Evolutionary conservation across 2,888 invertebrate species (phyloP).

Genomic region (Amorpha juglandis): DNA sequence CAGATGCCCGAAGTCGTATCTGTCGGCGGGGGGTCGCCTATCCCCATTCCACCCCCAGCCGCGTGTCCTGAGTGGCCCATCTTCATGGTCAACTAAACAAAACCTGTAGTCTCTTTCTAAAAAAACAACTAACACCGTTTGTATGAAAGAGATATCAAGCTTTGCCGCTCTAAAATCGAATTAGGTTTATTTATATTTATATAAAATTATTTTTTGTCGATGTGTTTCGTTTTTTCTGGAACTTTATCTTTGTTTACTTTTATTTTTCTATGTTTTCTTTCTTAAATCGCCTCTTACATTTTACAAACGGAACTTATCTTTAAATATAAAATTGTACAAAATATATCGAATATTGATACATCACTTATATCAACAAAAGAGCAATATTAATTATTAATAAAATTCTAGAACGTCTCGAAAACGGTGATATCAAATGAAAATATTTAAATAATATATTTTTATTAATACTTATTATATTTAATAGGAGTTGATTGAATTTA

Average conservation of each 20-base stretch:
- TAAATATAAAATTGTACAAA: constrained; percentile 7
- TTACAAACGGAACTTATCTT: neutral
- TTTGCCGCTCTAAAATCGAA: neutral
- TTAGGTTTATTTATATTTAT: neutral
- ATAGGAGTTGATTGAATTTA: constrained; percentile 18
- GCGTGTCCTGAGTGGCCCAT: constrained; percentile 79
- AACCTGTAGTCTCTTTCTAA: constrained; percentile 27
- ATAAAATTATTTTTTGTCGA: neutral
- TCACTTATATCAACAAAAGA: constrained; percentile 13
- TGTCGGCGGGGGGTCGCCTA: constrained; percentile 75
- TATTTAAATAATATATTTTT: constrained; percentile 5
- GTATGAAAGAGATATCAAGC: neutral
- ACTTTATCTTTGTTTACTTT: constrained; percentile 1
- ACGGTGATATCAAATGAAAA: neutral
- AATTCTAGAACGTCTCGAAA: neutral
- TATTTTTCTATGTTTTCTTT: neutral
- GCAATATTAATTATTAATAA: neutral
- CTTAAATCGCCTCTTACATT: neutral
- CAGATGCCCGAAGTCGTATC: constrained; percentile 78
- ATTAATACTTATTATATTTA: neutral
- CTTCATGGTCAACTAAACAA: constrained; percentile 73
- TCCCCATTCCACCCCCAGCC: constrained; percentile 75
- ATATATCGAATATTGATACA: constrained; percentile 2
- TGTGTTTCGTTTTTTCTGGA: neutral
- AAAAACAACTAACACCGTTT: neutral